phyloP scores from a whole-genome alignment of 2,113 vertebrate genomes.

The Haplochromis vanheusdeni region DNA sequence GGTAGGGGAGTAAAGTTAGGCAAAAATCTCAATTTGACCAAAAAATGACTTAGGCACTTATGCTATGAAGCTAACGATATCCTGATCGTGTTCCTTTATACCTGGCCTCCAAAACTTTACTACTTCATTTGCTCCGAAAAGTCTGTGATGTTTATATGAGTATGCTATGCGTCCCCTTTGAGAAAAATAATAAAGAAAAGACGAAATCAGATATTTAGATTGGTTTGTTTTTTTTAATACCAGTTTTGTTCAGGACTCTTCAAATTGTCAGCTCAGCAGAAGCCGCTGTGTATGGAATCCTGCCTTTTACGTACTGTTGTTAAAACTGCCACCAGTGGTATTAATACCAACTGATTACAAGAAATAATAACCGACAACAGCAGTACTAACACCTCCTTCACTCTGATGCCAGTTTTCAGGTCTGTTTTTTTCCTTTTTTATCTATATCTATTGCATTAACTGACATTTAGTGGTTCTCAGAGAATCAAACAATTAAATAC shows the following conservation, averaged over 20 bases:
- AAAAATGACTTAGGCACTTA: too few relatives aligned
- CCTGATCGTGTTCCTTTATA: neutral
- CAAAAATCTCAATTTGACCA: too few relatives aligned
- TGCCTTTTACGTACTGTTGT: neutral
- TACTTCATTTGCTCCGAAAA: neutral
- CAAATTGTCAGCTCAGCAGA: neutral
- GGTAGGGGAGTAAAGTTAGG: too few relatives aligned
- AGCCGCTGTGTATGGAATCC: neutral
- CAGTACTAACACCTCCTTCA: neutral
- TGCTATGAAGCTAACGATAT: too few relatives aligned
- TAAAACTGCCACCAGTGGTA: neutral
- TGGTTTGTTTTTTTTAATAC: accelerated
- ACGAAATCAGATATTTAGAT: neutral
- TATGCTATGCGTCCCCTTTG: neutral
- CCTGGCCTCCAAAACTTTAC: neutral
- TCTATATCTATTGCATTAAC: neutral
- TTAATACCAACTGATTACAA: neutral
- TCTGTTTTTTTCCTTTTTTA: neutral
- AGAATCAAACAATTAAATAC: neutral
- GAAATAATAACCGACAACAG: neutral
- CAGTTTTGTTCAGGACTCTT: neutral
- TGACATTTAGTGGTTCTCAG: neutral
- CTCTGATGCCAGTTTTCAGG: neutral
- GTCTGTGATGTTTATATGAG: neutral
- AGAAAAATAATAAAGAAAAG: neutral